These are phyloP conservation scores for Rapana venosa DNA, from an alignment of 2,888 invertebrate genomes.

Conservation along the genomic window DNA sequence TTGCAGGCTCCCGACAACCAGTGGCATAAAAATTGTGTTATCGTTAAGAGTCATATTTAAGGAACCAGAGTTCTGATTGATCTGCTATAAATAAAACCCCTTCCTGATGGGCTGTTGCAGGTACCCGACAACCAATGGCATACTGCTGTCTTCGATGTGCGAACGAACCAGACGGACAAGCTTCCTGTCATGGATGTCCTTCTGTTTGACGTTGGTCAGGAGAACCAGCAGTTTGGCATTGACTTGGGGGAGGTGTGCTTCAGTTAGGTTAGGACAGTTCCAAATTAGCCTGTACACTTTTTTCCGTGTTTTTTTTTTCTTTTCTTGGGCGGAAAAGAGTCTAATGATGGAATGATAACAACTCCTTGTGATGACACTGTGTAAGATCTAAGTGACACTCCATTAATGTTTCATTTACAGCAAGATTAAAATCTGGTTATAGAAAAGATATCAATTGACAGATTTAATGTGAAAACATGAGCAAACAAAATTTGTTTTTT, in stretches of 20 bases:
- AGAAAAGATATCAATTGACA: neutral
- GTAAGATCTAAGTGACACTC: neutral
- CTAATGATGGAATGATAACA: slow-evolving; percentile 24
- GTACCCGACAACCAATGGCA: slow-evolving; percentile 84
- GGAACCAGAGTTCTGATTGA: neutral
- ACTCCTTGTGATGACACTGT: neutral
- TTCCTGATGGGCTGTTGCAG: neutral
- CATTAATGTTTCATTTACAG: neutral
- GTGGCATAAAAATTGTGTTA: neutral
- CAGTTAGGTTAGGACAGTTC: slow-evolving; percentile 65
- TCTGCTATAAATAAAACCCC: neutral
- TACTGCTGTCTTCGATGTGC: slow-evolving; percentile 86
- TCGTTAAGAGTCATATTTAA: no score
- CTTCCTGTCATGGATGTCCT: slow-evolving; percentile 91
- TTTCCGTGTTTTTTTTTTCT: neutral
- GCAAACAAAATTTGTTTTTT: neutral
- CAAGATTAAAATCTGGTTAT: neutral
- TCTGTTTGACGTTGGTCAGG: slow-evolving; percentile 87
- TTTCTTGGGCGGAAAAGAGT: neutral
- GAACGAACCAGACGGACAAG: slow-evolving; percentile 88
- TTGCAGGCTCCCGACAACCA: neutral
- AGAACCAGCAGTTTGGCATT: slow-evolving; percentile 88
- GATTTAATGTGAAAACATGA: neutral
- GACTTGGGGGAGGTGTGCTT: slow-evolving; percentile 94
- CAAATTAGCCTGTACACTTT: neutral